These are phyloP conservation scores for Linnaemya vulpina DNA, from an alignment of 2,888 invertebrate species.

Conservation along the genomic window DNA sequence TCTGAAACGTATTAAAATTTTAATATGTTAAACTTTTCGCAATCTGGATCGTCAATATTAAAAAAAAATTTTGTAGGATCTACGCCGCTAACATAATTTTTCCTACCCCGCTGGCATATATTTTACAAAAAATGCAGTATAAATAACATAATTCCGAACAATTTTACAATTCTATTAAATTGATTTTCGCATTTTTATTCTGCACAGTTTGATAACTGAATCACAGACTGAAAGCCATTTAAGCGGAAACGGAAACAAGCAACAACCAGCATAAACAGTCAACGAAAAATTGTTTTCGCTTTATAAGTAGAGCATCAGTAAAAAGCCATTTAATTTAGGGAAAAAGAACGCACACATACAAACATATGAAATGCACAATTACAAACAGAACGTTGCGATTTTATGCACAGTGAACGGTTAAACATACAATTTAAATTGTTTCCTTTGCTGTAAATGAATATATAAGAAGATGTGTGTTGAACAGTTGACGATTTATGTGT, in stretches of 20 bases:
- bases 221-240: slow-evolving; percentile 32
- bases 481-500: background rate
- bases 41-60: no score
- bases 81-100: no score
- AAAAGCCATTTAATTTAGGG: slow-evolving; percentile 32
- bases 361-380: slow-evolving; percentile 29
- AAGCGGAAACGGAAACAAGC: slow-evolving; percentile 59
- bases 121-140: background rate
- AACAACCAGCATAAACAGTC: slow-evolving; percentile 37
- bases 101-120: no score
- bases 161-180: slow-evolving; percentile 1
- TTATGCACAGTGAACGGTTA: slow-evolving; percentile 8
- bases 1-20: no score
- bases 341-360: background rate
- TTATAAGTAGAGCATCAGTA: background rate
- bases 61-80: no score
- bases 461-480: background rate
- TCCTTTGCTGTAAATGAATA: background rate
- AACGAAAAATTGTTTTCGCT: slow-evolving; percentile 1
- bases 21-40: no score
- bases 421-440: slow-evolving; percentile 15
- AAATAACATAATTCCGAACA: background rate
- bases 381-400: slow-evolving; percentile 17
- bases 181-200: background rate
- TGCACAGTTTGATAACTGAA: background rate